These are phyloP conservation scores for Phengaris arion DNA, from an alignment of 2,888 invertebrate species.

Conservation along the genomic window DNA sequence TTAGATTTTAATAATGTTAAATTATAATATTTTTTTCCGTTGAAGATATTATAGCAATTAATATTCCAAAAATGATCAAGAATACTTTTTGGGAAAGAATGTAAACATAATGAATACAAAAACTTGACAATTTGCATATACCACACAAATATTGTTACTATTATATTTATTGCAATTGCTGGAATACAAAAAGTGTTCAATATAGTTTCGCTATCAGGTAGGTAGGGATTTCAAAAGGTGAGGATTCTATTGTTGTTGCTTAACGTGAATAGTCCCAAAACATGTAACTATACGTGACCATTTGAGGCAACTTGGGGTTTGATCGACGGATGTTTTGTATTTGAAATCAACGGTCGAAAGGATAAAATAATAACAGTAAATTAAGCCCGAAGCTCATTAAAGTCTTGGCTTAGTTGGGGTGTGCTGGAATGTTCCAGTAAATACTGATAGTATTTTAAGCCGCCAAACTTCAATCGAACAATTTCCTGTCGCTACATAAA, in stretches of 20 bases:
- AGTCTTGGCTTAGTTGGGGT: constrained; percentile 48
- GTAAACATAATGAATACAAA: neutral
- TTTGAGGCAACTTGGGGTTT: constrained; percentile 49
- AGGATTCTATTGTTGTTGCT: constrained; percentile 6
- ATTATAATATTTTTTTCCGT: neutral
- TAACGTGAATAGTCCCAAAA: neutral
- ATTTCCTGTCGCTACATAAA: constrained; percentile 42
- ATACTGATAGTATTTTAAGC: constrained; percentile 55
- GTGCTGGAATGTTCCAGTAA: constrained; percentile 43
- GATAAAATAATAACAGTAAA: constrained; percentile 75
- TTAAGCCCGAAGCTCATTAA: constrained; percentile 74
- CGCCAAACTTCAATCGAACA: constrained; percentile 66
- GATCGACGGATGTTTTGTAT: constrained; percentile 55
- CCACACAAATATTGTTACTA: neutral
- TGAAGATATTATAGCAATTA: neutral
- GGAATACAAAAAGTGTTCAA: neutral
- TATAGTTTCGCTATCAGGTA: constrained; percentile 2
- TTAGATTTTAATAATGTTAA: neutral
- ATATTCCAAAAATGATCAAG: neutral
- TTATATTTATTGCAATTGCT: neutral
- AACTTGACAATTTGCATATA: neutral
- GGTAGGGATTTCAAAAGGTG: neutral
- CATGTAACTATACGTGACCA: constrained; percentile 42
- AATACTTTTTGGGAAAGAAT: neutral
- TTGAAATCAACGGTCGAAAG: constrained; percentile 56